Percentiles rank a stretch among this genome's conserved stretches.
phyloP scores from a whole-genome alignment of 2,113 vertebrate genomes.

The Harpagus bidentatus region DNA sequence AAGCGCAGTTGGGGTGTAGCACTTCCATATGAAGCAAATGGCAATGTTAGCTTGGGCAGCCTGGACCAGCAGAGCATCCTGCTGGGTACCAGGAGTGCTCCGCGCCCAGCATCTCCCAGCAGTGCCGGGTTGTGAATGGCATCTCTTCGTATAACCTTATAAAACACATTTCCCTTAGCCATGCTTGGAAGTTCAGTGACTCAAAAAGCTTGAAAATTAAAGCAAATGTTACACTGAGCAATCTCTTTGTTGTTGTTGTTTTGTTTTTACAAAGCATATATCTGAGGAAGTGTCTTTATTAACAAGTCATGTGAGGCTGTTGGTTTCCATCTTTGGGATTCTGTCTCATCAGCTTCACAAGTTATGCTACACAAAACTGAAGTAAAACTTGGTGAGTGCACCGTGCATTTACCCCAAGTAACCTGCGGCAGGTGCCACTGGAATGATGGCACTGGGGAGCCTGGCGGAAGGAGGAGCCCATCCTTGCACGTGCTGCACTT shows the following conservation, averaged over 20 bases:
- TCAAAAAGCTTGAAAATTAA: not conserved
- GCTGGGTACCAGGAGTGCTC: too few species aligned
- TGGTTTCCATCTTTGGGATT: not conserved
- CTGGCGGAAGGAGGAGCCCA: not conserved
- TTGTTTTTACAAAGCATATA: not conserved
- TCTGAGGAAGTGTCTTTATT: not conserved
- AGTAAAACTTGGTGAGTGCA: not conserved
- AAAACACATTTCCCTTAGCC: not conserved
- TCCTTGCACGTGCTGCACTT: not conserved
- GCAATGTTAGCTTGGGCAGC: too few species aligned
- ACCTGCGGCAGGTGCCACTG: not conserved
- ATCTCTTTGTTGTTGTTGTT: not conserved
- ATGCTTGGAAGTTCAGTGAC: not conserved
- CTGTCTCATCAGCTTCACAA: not conserved
- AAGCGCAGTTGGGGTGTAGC: not conserved
- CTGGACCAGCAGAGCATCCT: not conserved
- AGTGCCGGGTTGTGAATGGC: not conserved
- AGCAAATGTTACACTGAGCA: not conserved
- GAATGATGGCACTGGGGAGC: not conserved
- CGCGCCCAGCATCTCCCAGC: not conserved
- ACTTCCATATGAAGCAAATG: not conserved
- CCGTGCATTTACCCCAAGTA: rapidly evolving
- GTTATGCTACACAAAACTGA: not conserved
- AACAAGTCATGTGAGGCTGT: not conserved
- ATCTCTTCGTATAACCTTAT: not conserved